phyloP scores from a whole-genome alignment of 2,113 vertebrate species.

The Tamias sibiricus region DNA sequence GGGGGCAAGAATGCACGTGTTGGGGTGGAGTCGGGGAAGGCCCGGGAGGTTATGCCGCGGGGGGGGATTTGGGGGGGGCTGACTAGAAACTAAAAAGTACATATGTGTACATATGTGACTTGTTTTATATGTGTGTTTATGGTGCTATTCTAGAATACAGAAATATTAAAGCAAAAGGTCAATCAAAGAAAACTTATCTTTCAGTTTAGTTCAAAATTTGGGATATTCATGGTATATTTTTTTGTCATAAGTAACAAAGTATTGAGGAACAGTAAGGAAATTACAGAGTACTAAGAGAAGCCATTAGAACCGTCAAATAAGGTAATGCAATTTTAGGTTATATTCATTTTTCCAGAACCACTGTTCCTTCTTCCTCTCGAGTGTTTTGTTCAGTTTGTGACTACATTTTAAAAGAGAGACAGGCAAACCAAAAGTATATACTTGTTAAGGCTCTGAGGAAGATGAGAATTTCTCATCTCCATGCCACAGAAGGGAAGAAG shows the following conservation, averaged over 20 bases:
- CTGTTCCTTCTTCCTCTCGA: background rate
- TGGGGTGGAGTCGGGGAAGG: too few species aligned
- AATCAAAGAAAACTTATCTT: background rate
- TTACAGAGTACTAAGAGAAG: background rate
- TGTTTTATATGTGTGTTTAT: background rate
- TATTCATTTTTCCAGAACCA: slow-evolving; percentile 15
- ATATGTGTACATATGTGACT: background rate
- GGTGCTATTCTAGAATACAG: background rate
- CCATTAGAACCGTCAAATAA: background rate
- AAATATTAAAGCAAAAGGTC: slow-evolving; percentile 54
- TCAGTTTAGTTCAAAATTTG: slow-evolving; percentile 45
- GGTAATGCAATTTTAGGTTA: background rate
- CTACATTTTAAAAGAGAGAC: background rate
- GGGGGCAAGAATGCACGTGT: too few species aligned
- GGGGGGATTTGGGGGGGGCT: too few species aligned
- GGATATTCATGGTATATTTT: background rate
- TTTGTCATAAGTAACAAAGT: background rate
- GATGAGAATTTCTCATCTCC: background rate
- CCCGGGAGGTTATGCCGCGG: too few species aligned
- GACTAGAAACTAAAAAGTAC: slow-evolving; percentile 12
- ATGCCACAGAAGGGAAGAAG: background rate
- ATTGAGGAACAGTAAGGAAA: slow-evolving; percentile 25
- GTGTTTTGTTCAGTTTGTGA: background rate
- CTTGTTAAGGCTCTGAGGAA: background rate
- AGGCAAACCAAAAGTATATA: background rate